phyloP scores from a whole-genome alignment of 2,797 vertebrate species.

The Falco columbarius region DNA sequence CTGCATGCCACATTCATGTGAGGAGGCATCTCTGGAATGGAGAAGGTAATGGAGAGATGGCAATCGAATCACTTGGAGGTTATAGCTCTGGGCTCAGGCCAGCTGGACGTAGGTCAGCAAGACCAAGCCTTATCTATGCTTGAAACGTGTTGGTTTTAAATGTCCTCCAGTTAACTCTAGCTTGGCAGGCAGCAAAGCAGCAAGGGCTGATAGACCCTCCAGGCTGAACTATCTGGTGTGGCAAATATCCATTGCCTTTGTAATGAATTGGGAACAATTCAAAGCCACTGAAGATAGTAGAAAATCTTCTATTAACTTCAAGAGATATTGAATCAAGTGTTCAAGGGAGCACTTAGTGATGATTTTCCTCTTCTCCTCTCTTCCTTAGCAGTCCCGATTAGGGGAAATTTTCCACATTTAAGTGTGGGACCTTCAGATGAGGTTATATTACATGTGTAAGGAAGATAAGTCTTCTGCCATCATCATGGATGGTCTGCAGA shows the following conservation, averaged over 20 bases:
- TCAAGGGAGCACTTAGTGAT: not conserved
- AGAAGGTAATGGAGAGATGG: not conserved
- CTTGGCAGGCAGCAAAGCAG: not conserved
- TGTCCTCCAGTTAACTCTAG: not conserved
- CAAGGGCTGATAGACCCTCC: not conserved
- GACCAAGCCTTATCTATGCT: not conserved
- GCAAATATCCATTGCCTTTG: not conserved
- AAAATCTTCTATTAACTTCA: not conserved
- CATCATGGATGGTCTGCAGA: not conserved
- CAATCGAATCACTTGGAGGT: not conserved
- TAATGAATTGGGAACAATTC: not conserved
- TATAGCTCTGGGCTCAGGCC: not conserved
- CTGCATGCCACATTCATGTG: not conserved
- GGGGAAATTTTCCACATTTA: not conserved
- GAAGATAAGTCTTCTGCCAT: not conserved
- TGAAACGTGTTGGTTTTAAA: constrained; percentile 16
- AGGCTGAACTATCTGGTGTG: not conserved
- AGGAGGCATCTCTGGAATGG: not conserved
- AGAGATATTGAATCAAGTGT: not conserved
- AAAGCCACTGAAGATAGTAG: not conserved
- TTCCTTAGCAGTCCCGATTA: not conserved
- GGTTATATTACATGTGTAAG: not conserved
- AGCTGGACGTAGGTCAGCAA: not conserved
- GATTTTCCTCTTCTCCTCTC: not conserved
- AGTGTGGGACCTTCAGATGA: not conserved